These are phyloP conservation scores for Pediacus dermestoides DNA, from an alignment of 2,888 invertebrate species.

Conservation along the genomic window DNA sequence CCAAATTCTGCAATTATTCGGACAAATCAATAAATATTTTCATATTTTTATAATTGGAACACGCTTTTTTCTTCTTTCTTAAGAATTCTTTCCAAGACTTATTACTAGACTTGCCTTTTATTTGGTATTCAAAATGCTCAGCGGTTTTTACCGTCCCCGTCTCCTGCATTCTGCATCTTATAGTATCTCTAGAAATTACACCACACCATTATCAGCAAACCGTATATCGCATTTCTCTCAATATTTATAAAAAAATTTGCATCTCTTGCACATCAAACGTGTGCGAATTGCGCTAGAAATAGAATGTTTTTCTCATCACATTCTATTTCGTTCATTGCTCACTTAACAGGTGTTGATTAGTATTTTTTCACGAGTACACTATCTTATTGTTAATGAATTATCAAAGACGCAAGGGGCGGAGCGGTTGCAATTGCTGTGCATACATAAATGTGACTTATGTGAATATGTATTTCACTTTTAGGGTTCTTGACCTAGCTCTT, in stretches of 20 bases:
- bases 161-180: too few relatives aligned
- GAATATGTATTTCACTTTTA: constrained; percentile 34
- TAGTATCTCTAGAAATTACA: too few relatives aligned
- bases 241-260: constrained; percentile 30
- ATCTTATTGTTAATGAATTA: constrained; percentile 27
- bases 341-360: constrained; percentile 33
- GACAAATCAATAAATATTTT: too few relatives aligned
- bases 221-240: constrained; percentile 25
- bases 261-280: constrained; percentile 16
- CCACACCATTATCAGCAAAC: constrained; percentile 13
- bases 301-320: constrained; percentile 29
- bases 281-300: constrained; percentile 27
- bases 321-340: constrained; percentile 35
- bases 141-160: too few relatives aligned
- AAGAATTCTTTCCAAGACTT: too few relatives aligned
- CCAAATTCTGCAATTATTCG: too few relatives aligned
- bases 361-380: constrained; percentile 25
- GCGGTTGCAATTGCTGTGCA: constrained; percentile 5
- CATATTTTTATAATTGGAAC: too few relatives aligned
- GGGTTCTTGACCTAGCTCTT: constrained; percentile 44
- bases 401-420: constrained; percentile 6
- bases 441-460: constrained; percentile 20
- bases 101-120: too few relatives aligned
- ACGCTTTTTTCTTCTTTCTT: too few relatives aligned
- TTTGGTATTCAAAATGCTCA: too few relatives aligned